Base-by-base conservation (phyloP, 2,113 vertebrate genomes). In the Nothoprocta pentlandii region DNA sequence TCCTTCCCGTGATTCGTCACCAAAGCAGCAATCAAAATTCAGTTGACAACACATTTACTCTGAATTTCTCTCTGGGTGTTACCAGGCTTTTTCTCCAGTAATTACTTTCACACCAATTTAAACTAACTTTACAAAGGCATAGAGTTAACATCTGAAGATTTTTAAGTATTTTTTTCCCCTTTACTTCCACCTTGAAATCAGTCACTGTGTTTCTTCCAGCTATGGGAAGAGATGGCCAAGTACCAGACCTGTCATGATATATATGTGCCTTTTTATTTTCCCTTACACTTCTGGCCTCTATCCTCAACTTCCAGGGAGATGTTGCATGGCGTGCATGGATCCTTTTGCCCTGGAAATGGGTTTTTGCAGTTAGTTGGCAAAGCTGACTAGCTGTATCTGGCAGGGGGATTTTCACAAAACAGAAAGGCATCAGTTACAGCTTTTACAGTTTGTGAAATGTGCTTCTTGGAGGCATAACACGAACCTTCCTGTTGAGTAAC, bases 1-100 rank as follows among this genome's bases (percentile, higher is more conserved):
- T 82, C 61, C 58, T 76, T 64, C 49, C 44, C 73, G 59, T 82
- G 76, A 93, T 94, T 95, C 90, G 92, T 90, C 67, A 88, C 66
- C 54, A 67, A 80, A 93, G 42, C 14, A 75, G 51, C 46, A 87
- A 64, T 25, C 44, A 93, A 92, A 94, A 89, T 92, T 76, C 77
- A 83, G 54, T 56, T 94, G 67, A 85, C 63, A 95, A 75, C 56
- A 69, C 16, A 69, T 63, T 63, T 53, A 70, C 51, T 84, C 93
- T 34, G 74, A 86, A 71, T 95, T 87, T 90, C 54, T 88, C 12
- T 66, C 56, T 89, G 36, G 20, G 17, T 90, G 19, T 81, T 92
- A 70, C 3, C 20, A 78, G 28, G 26, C 56, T 90, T 4, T 42
- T 86, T 80, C 54, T 75, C 26, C 47, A 59, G 53, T 36, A 67